Percentiles rank a stretch among this genome's conserved stretches.
phyloP scores from a whole-genome alignment of 2,888 invertebrate genomes.

The Barypeithes pellucidus region DNA sequence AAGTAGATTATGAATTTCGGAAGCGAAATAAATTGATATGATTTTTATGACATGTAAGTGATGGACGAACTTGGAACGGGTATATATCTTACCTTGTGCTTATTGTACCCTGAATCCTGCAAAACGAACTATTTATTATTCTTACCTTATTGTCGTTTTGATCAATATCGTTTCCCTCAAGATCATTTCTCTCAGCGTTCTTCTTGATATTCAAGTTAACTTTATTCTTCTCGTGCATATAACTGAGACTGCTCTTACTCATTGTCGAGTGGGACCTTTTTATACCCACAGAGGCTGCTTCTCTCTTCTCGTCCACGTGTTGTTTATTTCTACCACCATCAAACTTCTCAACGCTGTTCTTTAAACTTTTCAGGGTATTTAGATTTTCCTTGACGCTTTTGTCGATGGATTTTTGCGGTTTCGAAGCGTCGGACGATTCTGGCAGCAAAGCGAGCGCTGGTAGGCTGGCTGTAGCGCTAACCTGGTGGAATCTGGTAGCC shows the following conservation, averaged over 20 bases:
- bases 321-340: slow-evolving; percentile 5
- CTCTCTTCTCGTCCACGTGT: neutral
- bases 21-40: too few relatives aligned
- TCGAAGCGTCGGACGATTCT: slow-evolving; percentile 61
- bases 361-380: slow-evolving; percentile 66
- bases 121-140: too few relatives aligned
- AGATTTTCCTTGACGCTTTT: slow-evolving; percentile 68
- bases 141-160: slow-evolving; percentile 53
- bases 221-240: slow-evolving; percentile 61
- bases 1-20: too few relatives aligned
- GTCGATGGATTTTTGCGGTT: slow-evolving; percentile 62
- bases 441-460: slow-evolving; percentile 78
- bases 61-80: too few relatives aligned
- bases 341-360: slow-evolving; percentile 54
- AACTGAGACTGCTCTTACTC: slow-evolving; percentile 61
- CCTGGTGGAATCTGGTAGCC: slow-evolving; percentile 86
- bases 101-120: too few relatives aligned
- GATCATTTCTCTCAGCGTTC: slow-evolving; percentile 54
- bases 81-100: too few relatives aligned
- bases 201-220: slow-evolving; percentile 62
- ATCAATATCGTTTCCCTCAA: slow-evolving; percentile 52
- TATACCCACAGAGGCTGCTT: slow-evolving; percentile 48
- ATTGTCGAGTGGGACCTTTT: slow-evolving; percentile 68
- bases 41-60: too few relatives aligned
- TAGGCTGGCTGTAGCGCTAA: slow-evolving; percentile 87